Evolutionary conservation across 2,113 vertebrate genomes (phyloP).

Genomic region (Ursus arctos): DNA sequence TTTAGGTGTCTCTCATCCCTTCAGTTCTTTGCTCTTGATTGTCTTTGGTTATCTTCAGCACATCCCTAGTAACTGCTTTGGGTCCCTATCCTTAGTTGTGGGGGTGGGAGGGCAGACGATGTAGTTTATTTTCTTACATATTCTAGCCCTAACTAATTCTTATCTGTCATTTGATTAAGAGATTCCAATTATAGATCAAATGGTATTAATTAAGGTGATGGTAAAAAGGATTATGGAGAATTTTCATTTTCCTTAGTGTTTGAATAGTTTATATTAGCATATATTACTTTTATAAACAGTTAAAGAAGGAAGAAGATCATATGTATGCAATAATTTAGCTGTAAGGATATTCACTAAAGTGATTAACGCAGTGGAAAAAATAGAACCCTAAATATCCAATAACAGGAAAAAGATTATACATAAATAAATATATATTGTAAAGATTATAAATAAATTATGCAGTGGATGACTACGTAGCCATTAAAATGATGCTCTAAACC

Average conservation of each 20-base stretch:
- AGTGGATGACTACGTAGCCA: background rate
- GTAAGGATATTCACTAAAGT: background rate
- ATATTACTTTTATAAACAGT: constrained; percentile 16
- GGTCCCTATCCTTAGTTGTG: background rate
- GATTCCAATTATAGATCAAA: background rate
- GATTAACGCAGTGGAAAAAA: constrained; percentile 20
- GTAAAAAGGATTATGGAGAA: background rate
- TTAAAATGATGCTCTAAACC: background rate
- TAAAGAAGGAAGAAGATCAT: background rate
- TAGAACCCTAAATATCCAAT: constrained; percentile 25
- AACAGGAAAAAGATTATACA: background rate
- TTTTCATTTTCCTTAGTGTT: constrained; percentile 18
- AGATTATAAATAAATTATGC: background rate
- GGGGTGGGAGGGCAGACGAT: background rate
- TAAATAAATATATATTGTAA: background rate
- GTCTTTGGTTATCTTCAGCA: background rate
- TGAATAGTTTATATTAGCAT: background rate
- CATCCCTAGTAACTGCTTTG: background rate
- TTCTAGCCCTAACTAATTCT: background rate
- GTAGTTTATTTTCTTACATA: background rate
- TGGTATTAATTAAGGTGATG: background rate
- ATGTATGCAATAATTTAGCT: constrained; percentile 11
- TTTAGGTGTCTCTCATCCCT: background rate
- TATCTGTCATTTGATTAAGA: background rate
- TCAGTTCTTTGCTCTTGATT: background rate